Evolutionary conservation across 1,140 invertebrate species (phyloP).

Genomic region (Diabrotica undecimpunctata): DNA sequence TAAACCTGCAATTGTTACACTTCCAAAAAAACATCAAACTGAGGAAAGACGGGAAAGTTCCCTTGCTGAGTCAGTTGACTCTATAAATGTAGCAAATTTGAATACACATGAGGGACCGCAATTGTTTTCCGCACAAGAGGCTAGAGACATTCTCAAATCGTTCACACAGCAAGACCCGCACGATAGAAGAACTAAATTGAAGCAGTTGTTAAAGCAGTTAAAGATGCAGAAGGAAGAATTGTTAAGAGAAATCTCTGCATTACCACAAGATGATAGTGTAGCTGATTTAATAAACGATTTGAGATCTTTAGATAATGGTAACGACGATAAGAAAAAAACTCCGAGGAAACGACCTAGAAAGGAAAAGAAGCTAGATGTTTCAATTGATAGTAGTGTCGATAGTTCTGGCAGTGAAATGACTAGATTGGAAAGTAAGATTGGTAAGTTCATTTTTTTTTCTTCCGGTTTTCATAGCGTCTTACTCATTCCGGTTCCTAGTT

Average conservation of each 20-base stretch:
- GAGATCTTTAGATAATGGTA: slow-evolving; percentile 22
- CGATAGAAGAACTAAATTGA: slow-evolving; percentile 32
- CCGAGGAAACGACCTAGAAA: slow-evolving; percentile 7
- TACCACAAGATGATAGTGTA: slow-evolving; percentile 31
- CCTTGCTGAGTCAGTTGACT: slow-evolving; percentile 18
- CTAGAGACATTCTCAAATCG: slow-evolving; percentile 29
- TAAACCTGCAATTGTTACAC: slow-evolving; percentile 30
- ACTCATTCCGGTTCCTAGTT: no score
- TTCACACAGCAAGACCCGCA: slow-evolving; percentile 26
- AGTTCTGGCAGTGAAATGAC: slow-evolving; percentile 5
- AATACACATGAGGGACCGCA: slow-evolving; percentile 25
- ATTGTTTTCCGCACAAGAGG: slow-evolving; percentile 33
- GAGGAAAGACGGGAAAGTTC: slow-evolving; percentile 14
- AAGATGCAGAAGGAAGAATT: slow-evolving; percentile 41
- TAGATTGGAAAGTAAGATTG: slow-evolving; percentile 18
- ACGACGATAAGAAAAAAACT: slow-evolving; percentile 9
- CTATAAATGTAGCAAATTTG: slow-evolving; percentile 33
- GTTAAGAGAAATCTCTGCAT: slow-evolving; percentile 36
- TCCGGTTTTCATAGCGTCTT: no score
- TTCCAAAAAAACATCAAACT: slow-evolving; percentile 22
- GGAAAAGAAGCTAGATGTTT: slow-evolving; percentile 18
- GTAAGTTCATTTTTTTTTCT: not conserved
- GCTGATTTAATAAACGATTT: slow-evolving; percentile 29
- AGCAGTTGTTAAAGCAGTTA: slow-evolving; percentile 35
- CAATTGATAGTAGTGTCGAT: slow-evolving; percentile 13